phyloP scores from a whole-genome alignment of 2,797 vertebrate species.

The Melanotaenia trifasciata region DNA sequence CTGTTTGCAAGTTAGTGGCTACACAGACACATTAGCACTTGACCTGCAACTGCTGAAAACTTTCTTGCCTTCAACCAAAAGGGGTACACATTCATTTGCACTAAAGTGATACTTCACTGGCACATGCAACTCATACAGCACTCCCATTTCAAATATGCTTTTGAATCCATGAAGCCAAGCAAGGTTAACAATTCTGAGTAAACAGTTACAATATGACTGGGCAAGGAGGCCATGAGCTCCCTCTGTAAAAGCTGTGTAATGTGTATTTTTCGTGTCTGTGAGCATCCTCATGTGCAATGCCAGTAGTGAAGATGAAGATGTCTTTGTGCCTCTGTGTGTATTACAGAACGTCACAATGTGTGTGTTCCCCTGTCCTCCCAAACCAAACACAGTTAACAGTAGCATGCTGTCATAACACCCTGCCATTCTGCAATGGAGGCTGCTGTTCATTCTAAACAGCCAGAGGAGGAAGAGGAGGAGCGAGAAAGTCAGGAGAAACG shows the following conservation, averaged over 20 bases:
- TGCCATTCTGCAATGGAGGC: slow-evolving; percentile 68
- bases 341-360: slow-evolving; percentile 57
- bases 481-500: slow-evolving; percentile 46
- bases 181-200: slow-evolving; percentile 63
- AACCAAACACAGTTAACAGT: slow-evolving; percentile 80
- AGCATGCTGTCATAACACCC: slow-evolving; percentile 81
- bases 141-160: slow-evolving; percentile 55
- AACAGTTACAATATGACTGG: slow-evolving; percentile 68
- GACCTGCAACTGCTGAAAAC: slow-evolving; percentile 34
- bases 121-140: slow-evolving; percentile 35
- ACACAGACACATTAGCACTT: slow-evolving; percentile 34
- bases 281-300: slow-evolving; percentile 37
- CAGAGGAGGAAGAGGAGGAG: slow-evolving; percentile 39
- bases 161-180: slow-evolving; percentile 60
- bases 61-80: slow-evolving; percentile 14
- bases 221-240: slow-evolving; percentile 64
- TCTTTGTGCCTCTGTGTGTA: slow-evolving; percentile 47
- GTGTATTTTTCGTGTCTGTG: slow-evolving; percentile 14
- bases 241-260: slow-evolving; percentile 63
- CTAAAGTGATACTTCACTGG: slow-evolving; percentile 24
- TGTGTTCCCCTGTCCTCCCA: slow-evolving; percentile 70
- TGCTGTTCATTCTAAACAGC: slow-evolving; percentile 66
- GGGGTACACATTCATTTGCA: background rate
- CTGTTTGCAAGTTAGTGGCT: slow-evolving; percentile 58
- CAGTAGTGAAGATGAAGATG: slow-evolving; percentile 62